phyloP scores from a whole-genome alignment of 2,888 invertebrate species.

The Spatulosminthurus flaviceps region DNA sequence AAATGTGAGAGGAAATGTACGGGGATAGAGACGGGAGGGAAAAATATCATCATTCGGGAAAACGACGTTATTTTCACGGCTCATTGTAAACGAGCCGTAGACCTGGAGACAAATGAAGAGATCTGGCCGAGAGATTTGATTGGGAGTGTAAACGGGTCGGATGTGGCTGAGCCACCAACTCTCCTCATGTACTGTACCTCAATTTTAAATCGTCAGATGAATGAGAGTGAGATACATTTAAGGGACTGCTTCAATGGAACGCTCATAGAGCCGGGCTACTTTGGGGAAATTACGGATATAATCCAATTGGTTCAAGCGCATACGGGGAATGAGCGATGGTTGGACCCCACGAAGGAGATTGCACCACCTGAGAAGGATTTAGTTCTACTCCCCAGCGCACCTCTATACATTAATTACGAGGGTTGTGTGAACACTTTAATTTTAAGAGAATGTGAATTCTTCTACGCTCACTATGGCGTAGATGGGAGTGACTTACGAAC shows the following conservation, averaged over 20 bases:
- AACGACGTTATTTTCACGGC: slow-evolving; percentile 90
- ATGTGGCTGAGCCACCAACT: slow-evolving; percentile 49
- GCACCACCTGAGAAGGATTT: slow-evolving; percentile 85
- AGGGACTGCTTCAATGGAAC: slow-evolving; percentile 87
- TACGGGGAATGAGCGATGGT: slow-evolving; percentile 65
- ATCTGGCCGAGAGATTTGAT: slow-evolving; percentile 57
- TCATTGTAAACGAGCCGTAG: slow-evolving; percentile 80
- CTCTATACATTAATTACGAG: slow-evolving; percentile 85
- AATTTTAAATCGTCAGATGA: slow-evolving; percentile 47
- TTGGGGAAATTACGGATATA: slow-evolving; percentile 78
- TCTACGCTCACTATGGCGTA: slow-evolving; percentile 82
- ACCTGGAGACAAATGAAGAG: slow-evolving; percentile 52
- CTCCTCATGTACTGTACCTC: slow-evolving; percentile 63
- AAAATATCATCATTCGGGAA: slow-evolving; percentile 82
- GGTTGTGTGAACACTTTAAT: slow-evolving; percentile 88
- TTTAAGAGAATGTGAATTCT: slow-evolving; percentile 84
- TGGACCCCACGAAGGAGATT: slow-evolving; percentile 73
- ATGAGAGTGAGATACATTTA: slow-evolving; percentile 48
- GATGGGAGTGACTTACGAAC: slow-evolving; percentile 91
- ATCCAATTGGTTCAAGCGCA: slow-evolving; percentile 53
- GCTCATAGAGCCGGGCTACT: slow-evolving; percentile 76
- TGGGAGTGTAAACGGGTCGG: neutral
- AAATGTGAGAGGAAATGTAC: slow-evolving; percentile 89
- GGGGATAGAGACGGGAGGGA: slow-evolving; percentile 87
- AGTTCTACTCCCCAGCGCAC: slow-evolving; percentile 81